These are phyloP conservation scores for Myxocyprinus asiaticus DNA, from an alignment of 2,113 vertebrate species.

Conservation along the genomic window DNA sequence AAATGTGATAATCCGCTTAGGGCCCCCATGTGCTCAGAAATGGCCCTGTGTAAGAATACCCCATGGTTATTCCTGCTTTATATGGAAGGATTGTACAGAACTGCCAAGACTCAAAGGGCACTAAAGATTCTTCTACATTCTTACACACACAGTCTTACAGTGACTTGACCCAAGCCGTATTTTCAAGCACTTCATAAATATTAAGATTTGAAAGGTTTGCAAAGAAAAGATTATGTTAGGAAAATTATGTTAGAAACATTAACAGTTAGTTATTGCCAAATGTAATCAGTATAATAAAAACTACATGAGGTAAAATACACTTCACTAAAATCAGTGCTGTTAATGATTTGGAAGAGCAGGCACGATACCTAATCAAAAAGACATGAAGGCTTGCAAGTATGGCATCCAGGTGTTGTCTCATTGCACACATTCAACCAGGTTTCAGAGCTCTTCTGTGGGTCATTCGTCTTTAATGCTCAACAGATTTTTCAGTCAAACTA, in stretches of 20 bases:
- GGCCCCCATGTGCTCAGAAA: too few relatives aligned
- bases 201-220: too few relatives aligned
- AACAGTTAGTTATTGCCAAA: too few relatives aligned
- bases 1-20: too few relatives aligned
- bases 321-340: neutral
- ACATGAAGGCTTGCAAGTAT: neutral
- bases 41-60: neutral
- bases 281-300: neutral
- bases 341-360: neutral
- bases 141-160: constrained; percentile 27
- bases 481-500: constrained; percentile 56
- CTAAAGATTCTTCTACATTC: constrained; percentile 12
- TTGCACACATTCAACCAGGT: neutral
- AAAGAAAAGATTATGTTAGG: too few relatives aligned
- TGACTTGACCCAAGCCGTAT: too few relatives aligned
- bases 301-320: neutral
- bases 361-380: too few relatives aligned
- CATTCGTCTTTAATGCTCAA: constrained; percentile 47
- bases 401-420: constrained; percentile 13
- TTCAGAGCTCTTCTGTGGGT: constrained; percentile 17
- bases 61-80: neutral
- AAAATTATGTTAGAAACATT: neutral
- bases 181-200: too few relatives aligned
- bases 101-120: constrained; percentile 45
- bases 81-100: neutral